Base-by-base conservation (phyloP, 1,140 invertebrate genomes). In the Drosophila mayri region DNA sequence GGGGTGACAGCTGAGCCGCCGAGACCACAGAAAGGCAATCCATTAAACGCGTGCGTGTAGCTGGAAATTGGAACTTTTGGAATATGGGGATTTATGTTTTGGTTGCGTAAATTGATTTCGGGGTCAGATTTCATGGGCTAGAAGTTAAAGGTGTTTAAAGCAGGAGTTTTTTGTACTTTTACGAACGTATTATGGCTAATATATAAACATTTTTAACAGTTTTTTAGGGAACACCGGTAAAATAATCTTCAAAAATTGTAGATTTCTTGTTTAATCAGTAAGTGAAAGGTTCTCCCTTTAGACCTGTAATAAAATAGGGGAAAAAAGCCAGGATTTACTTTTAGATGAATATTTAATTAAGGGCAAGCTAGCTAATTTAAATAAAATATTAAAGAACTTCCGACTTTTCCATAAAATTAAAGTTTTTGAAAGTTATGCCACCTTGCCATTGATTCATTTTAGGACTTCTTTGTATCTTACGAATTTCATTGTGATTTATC, bases 11-110 rank as follows among this genome's bases (percentile, higher is more conserved):
- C 73, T 67, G 73, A 76, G 74, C 74, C 74, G 74, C 55, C 55
- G 63, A 76, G 62, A 76, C 47, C 74, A 77, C 74, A 76, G 64
- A 76, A 60, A 76, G 74, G 73, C 74, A 76, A 76, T 76, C 74
- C 73, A 76, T 76, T 76, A 76, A 76, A 76, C 37, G 68, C 43
- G 66, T 50, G 66, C 68, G 55, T 68, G 49, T 67, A 77, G 57
- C 54, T 52, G 73, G 40, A 70, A 70, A 70, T 70, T 66, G 74
- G 47, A 60, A 66, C 74, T 50, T 54, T 75, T 44, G 40, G 55
- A 60, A 68, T 76, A 76, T 47, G 64, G 55, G 74, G 57, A 77
- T 67, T 68, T 59, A 59, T 76, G 55, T 68, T 72, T 60, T 60
- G 66, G 66, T 70, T 70, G 25, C 25, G 62, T 41, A 70, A 70